Percentiles rank a stretch among this genome's conserved stretches.
Evolutionary conservation across 1,140 invertebrate species (phyloP).

Genomic region (Metaphire vulgaris): DNA sequence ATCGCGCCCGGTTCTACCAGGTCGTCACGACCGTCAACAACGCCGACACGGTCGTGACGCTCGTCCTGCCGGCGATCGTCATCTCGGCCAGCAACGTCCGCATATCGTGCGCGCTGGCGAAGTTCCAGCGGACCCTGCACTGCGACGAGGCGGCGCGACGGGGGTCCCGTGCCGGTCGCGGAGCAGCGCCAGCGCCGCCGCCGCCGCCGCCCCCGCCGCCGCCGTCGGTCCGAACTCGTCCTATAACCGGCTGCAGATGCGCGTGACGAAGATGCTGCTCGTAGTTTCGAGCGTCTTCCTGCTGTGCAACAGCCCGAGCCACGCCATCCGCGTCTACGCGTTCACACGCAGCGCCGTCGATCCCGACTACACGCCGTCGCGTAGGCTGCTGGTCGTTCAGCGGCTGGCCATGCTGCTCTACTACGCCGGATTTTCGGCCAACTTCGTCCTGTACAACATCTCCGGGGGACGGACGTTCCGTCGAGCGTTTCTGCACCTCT

Average conservation of each 20-base stretch:
- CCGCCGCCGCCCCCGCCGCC: conserved; percentile 21
- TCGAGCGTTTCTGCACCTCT: not conserved
- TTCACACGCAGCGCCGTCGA: conserved; percentile 37
- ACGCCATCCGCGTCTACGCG: conserved; percentile 47
- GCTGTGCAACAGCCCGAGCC: conserved; percentile 65
- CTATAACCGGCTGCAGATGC: conserved; percentile 56
- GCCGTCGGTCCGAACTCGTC: not conserved
- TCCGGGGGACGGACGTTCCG: conserved; percentile 38
- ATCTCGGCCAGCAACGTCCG: conserved; percentile 60
- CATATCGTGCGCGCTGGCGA: conserved; percentile 49
- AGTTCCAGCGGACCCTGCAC: conserved; percentile 29
- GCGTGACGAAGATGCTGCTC: conserved; percentile 73
- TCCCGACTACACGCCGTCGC: conserved; percentile 17
- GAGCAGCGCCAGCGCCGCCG: conserved; percentile 10
- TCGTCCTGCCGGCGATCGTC: conserved; percentile 56
- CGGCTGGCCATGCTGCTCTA: conserved; percentile 53
- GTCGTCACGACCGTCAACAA: conserved; percentile 56
- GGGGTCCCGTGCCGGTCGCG: not conserved
- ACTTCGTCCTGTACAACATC: conserved; percentile 69
- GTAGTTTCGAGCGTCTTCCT: conserved; percentile 73
- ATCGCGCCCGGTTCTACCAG: conserved; percentile 46
- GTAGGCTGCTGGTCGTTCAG: conserved; percentile 34
- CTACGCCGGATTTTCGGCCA: conserved; percentile 75
- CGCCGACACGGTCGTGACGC: conserved; percentile 57
- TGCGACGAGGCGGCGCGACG: not conserved